A percentile compares a stretch with the other conserved stretches of the same genome.
Conservation (phyloP, 2,113 vertebrate species). For the Potamarius usumacintae region DNA sequence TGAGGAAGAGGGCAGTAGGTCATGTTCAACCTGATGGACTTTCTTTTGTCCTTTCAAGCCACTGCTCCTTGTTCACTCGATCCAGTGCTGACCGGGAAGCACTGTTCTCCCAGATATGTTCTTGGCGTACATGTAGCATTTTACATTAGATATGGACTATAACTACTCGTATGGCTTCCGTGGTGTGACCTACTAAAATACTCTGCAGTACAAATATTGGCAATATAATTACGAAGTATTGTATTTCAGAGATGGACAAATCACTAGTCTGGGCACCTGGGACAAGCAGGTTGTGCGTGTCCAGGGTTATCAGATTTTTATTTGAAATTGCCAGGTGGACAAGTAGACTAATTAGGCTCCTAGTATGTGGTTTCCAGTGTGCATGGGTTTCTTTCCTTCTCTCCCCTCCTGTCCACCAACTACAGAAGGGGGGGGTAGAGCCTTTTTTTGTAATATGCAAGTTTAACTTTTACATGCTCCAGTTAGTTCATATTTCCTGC, state of each 20-base stretch:
- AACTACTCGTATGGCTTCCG: background rate
- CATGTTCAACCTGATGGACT: constrained; percentile 21
- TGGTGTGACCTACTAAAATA: background rate
- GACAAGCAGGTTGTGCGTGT: background rate
- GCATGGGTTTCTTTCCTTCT: no score
- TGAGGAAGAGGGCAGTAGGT: constrained; percentile 20
- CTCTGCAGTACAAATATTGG: background rate
- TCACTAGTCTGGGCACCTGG: background rate
- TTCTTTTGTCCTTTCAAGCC: constrained; percentile 30
- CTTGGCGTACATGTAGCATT: background rate
- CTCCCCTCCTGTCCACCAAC: background rate
- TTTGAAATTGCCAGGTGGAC: background rate
- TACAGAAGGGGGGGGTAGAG: background rate
- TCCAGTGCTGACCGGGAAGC: background rate
- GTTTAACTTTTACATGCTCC: background rate
- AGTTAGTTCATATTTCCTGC: background rate
- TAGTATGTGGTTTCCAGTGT: background rate
- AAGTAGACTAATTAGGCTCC: background rate
- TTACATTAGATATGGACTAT: background rate
- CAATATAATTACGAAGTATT: background rate
- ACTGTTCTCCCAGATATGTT: background rate
- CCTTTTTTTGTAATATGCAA: background rate
- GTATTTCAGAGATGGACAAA: background rate
- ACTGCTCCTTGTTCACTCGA: background rate
- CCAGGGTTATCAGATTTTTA: background rate